Evolutionary conservation across 1,140 invertebrate species (phyloP), one percentile per base, ranked within the genome.

Genomic region (Potamilus streckersoni): DNA sequence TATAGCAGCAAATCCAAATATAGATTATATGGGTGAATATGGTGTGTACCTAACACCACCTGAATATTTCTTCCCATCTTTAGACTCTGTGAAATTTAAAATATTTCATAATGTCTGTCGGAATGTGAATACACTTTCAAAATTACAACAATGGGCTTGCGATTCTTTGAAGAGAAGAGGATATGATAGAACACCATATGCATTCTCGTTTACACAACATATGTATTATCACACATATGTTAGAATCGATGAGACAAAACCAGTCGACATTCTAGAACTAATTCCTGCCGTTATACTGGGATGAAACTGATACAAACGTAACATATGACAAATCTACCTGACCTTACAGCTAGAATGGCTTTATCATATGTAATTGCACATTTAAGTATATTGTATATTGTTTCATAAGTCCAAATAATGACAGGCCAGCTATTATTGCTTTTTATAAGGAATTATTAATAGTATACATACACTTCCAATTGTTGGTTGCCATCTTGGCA

Each of bases 241-340:
- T 19, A 69, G 57, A 27, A 59, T 73, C 20, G 62, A 71, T 16
- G 57, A 76, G 13, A 73, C 69, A 16, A 61, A 69, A 60, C 69
- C 71, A 6, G 56, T 76, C 12, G 70, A 79, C 38, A 83, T 83
- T 58, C 69, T 73, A 23, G 59, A 78, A 15, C 58, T 83, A 59
- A 68, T 81, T 20, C 76, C 79, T 2, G 19, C 62, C 0, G 78
- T 77, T n/a, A 74, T 49, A 49, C 38, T 49, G 38, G 38, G 38
- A 11, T 49, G 38, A 49, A 49, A 49, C 38, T 49, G 38, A 6
- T 49, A 49, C 38, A 49, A 49, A 49, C 38, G 38, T 6, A 49
- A 49, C 38, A 49, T 0, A 49, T 8, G 6, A 8, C 38, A 49
- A 49, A 11, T 49, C 38, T 49, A 6, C 38, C 0, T 0, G 38